phyloP scores from a whole-genome alignment of 2,797 vertebrate species.

The Acipenser transmontanus region DNA sequence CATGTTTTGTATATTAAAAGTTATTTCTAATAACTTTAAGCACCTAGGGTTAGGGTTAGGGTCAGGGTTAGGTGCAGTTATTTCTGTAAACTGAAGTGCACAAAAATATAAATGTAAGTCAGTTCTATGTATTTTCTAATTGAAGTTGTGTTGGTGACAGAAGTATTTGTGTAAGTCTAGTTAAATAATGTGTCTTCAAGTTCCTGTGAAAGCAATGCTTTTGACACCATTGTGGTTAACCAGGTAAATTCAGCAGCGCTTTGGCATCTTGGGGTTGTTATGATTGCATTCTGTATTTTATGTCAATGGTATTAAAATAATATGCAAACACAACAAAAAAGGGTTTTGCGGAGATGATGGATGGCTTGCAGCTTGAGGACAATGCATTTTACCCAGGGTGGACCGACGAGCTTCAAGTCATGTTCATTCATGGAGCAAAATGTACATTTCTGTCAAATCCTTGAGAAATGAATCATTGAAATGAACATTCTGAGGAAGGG shows the following conservation, averaged over 20 bases:
- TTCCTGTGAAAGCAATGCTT: not conserved
- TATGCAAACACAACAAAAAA: constrained; percentile 36
- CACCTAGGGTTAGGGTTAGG: no score
- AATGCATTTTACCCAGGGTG: constrained; percentile 37
- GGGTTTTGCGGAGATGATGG: constrained; percentile 47
- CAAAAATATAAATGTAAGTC: no score
- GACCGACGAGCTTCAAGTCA: constrained; percentile 35
- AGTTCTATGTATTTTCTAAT: no score
- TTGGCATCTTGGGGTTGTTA: constrained; percentile 16
- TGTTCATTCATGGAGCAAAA: constrained; percentile 26
- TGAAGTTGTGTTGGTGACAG: not conserved
- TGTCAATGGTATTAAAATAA: constrained; percentile 7
- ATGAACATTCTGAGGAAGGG: no score
- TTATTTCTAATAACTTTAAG: no score
- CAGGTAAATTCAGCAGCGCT: constrained; percentile 4
- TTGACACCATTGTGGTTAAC: not conserved
- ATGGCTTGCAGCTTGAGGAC: constrained; percentile 36
- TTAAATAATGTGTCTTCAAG: constrained; percentile 2
- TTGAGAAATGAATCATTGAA: no score
- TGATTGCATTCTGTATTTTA: not conserved
- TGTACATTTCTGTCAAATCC: no score
- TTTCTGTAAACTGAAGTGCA: no score
- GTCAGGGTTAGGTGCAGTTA: no score
- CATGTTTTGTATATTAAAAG: no score
- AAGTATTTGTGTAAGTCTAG: constrained; percentile 1